Conservation (phyloP, 1,140 invertebrate genomes). For the Anagrus nilaparvatae region DNA sequence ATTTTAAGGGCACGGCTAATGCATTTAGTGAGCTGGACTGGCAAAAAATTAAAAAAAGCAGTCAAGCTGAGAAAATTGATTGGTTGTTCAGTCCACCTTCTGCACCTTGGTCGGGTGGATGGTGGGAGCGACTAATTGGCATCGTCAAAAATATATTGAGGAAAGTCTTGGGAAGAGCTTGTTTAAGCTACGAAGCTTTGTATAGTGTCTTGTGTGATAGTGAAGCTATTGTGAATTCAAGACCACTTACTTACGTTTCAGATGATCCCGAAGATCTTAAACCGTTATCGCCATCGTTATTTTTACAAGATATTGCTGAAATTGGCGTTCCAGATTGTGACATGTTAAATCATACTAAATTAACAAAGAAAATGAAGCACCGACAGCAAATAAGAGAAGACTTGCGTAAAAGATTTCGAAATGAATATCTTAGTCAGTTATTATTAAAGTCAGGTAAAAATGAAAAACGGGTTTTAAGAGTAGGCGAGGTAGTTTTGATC, state of each 20-base stretch:
- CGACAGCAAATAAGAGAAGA: no score
- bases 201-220: slow-evolving; percentile 20
- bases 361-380: no score
- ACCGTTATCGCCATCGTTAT: neutral
- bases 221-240: slow-evolving; percentile 10
- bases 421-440: no score
- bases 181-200: slow-evolving; percentile 23
- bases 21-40: slow-evolving; percentile 17
- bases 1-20: slow-evolving; percentile 21
- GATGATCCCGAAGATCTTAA: neutral
- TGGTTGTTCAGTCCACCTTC: slow-evolving; percentile 31
- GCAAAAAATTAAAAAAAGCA: slow-evolving; percentile 11
- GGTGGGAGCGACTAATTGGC: slow-evolving; percentile 27
- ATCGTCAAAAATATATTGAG: slow-evolving; percentile 17
- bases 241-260: slow-evolving; percentile 1
- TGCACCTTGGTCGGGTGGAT: slow-evolving; percentile 30
- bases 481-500: no score
- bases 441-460: no score
- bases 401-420: no score
- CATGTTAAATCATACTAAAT: no score
- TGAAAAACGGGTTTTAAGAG: no score
- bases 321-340: neutral
- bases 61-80: slow-evolving; percentile 18
- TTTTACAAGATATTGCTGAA: neutral
- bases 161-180: slow-evolving; percentile 19